phyloP scores from a whole-genome alignment of 2,113 vertebrate genomes.

The Dromaius novaehollandiae region DNA sequence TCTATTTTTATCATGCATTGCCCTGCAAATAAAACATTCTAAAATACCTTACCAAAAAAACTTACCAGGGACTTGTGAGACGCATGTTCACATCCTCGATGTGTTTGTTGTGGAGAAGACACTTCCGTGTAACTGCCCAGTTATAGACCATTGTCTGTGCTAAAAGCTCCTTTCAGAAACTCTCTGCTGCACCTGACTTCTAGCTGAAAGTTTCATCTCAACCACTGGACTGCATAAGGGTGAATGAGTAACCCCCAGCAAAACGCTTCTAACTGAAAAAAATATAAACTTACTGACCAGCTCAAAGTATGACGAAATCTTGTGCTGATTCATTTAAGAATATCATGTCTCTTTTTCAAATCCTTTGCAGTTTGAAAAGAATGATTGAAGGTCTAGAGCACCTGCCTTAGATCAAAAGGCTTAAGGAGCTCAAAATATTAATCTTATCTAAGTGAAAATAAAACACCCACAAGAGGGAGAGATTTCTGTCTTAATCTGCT shows the following conservation, averaged over 20 bases:
- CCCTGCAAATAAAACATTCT: background rate
- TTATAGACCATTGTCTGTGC: background rate
- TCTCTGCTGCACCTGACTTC: background rate
- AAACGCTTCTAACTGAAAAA: background rate
- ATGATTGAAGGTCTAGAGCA: background rate
- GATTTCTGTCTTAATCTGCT: conserved; percentile 1
- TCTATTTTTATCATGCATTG: background rate
- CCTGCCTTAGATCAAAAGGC: background rate
- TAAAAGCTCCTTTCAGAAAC: background rate
- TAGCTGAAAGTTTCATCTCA: background rate
- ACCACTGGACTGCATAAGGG: background rate
- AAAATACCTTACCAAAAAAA: background rate
- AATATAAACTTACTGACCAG: background rate
- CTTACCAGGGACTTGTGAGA: background rate
- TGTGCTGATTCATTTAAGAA: background rate
- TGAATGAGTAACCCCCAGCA: background rate
- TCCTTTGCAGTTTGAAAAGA: background rate
- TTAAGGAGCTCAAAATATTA: conserved; percentile 1
- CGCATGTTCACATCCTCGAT: background rate
- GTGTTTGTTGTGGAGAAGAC: background rate
- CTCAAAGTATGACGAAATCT: background rate
- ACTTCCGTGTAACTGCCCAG: background rate
- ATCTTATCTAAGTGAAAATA: background rate
- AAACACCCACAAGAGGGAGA: background rate
- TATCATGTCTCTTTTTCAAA: background rate